A percentile compares a stretch with the other conserved stretches of the same genome.
phyloP scores from a whole-genome alignment of 2,888 invertebrate species.

The Troides helena region DNA sequence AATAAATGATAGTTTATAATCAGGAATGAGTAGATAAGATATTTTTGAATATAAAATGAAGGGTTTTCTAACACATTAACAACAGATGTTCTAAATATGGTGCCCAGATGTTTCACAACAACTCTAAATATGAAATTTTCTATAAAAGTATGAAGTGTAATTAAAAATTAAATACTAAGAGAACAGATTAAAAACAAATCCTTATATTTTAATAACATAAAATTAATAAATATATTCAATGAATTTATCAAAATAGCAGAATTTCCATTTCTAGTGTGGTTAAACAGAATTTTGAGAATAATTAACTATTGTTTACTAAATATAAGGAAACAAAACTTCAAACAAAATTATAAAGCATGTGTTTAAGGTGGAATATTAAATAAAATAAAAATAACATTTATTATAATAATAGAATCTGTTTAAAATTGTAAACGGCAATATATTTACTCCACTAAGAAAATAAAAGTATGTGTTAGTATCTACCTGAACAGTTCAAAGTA shows the following conservation, averaged over 20 bases:
- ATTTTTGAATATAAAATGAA: constrained; percentile 4
- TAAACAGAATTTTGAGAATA: too few species aligned
- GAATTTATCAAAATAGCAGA: too few species aligned
- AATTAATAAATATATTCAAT: too few species aligned
- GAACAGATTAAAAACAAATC: neutral
- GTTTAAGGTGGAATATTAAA: too few species aligned
- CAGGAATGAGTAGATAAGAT: neutral
- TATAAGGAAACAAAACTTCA: too few species aligned
- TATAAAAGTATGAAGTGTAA: neutral
- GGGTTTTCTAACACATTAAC: neutral
- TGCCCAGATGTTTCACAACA: constrained; percentile 11
- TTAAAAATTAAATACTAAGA: neutral
- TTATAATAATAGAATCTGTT: neutral
- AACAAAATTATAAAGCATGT: too few species aligned
- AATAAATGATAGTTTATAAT: neutral
- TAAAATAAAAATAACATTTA: too few species aligned
- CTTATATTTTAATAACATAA: neutral
- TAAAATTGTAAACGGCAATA: neutral
- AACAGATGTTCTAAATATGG: constrained; percentile 14
- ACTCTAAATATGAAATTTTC: neutral
- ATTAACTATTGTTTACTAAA: too few species aligned
- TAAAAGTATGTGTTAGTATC: constrained; percentile 43
- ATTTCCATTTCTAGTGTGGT: too few species aligned
- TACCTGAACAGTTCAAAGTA: constrained; percentile 90
- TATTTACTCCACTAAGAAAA: neutral